These are phyloP conservation scores for Pseudomyrmex pallidus DNA, from an alignment of 1,140 invertebrate species.

Conservation along the genomic window DNA sequence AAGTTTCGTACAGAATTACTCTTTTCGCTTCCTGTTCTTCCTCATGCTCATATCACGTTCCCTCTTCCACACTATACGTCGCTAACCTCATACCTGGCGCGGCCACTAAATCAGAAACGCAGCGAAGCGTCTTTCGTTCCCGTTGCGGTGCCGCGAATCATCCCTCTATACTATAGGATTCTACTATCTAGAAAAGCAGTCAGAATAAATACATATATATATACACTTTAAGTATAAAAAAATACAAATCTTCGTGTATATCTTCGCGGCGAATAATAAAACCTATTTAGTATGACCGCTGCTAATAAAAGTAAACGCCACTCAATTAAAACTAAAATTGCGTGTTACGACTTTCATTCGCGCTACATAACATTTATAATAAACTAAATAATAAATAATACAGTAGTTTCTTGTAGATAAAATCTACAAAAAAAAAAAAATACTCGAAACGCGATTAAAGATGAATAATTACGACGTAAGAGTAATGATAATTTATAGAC, in stretches of 20 bases:
- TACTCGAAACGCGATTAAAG: neutral
- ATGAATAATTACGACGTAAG: neutral
- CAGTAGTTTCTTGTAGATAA: neutral
- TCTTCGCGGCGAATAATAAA: neutral
- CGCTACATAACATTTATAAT: no score
- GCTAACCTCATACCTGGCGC: conserved; percentile 66
- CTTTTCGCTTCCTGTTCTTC: conserved; percentile 48
- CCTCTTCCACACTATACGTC: conserved; percentile 54
- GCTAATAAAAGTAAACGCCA: neutral
- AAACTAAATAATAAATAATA: neutral
- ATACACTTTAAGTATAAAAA: no score
- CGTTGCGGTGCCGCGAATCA: conserved; percentile 64
- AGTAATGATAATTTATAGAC: neutral
- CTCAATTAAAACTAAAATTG: conserved; percentile 1
- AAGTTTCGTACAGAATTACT: conserved; percentile 22
- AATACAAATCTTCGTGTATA: no score
- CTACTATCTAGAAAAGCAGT: conserved; percentile 31
- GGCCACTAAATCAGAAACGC: conserved; percentile 79
- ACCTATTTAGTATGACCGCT: neutral
- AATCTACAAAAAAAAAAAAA: no score
- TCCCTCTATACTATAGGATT: conserved; percentile 50
- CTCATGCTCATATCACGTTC: conserved; percentile 39
- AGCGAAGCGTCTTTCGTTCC: conserved; percentile 77
- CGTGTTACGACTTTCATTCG: no score
- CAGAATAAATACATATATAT: conserved; percentile 20